Conservation (phyloP, 2,888 invertebrate genomes). For the Eristalis tenax region DNA sequence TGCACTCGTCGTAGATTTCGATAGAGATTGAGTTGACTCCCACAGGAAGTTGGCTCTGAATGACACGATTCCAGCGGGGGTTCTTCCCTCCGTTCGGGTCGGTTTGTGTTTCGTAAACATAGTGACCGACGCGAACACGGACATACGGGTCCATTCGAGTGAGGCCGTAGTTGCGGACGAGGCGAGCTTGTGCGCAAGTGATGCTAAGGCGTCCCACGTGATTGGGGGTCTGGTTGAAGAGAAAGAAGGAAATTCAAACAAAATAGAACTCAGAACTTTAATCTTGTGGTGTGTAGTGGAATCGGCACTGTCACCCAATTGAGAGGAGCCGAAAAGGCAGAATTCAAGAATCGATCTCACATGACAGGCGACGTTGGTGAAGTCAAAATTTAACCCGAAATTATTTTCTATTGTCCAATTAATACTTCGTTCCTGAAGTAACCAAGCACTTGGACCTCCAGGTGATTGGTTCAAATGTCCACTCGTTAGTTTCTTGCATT, state of each 20-base stretch:
- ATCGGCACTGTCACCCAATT: no score
- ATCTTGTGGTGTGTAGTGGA: no score
- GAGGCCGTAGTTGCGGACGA: slow-evolving; percentile 96
- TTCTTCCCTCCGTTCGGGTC: slow-evolving; percentile 96
- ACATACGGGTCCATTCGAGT: slow-evolving; percentile 98
- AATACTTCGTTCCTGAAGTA: no score
- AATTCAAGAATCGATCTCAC: no score
- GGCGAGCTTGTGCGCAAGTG: slow-evolving; percentile 94
- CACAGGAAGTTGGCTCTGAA: slow-evolving; percentile 89
- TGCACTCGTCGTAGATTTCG: slow-evolving; percentile 98
- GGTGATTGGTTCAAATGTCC: no score
- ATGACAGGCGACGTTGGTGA: no score
- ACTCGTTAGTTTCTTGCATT: no score
- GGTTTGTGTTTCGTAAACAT: slow-evolving; percentile 97
- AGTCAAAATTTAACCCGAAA: no score
- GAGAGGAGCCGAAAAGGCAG: no score
- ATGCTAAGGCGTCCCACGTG: slow-evolving; percentile 88
- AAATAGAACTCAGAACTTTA: no score
- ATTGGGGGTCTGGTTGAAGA: slow-evolving; percentile 74
- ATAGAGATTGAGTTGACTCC: slow-evolving; percentile 94
- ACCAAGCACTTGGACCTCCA: no score
- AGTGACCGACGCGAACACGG: slow-evolving; percentile 94
- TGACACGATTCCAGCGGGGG: slow-evolving; percentile 97
- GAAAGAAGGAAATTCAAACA: neutral
- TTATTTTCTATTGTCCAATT: no score